These are phyloP conservation scores for Orycteropus afer DNA, from an alignment of 2,113 vertebrate species.

Conservation along the genomic window DNA sequence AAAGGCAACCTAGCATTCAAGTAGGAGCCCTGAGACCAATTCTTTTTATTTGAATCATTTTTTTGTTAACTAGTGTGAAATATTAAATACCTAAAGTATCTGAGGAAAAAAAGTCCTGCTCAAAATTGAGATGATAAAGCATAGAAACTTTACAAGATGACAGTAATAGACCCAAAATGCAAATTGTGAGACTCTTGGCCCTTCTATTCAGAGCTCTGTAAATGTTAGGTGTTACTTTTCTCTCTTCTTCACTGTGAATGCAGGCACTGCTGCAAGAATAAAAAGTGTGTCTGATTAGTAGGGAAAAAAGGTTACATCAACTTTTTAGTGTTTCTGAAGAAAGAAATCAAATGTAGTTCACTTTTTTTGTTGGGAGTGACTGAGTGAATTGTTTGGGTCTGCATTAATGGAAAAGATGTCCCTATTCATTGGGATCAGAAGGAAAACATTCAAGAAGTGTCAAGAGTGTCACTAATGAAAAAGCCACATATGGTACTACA, in stretches of 20 bases:
- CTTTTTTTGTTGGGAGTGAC: constrained; percentile 23
- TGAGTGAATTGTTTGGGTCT: constrained; percentile 15
- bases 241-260: not conserved
- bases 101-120: not conserved
- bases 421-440: constrained; percentile 13
- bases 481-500: not conserved
- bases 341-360: constrained; percentile 20
- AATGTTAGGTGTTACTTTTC: not conserved
- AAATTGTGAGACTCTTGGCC: not conserved
- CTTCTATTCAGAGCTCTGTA: not conserved
- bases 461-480: constrained; percentile 36
- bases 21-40: not conserved
- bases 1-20: not conserved
- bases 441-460: not conserved
- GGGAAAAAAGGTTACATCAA: constrained; percentile 13
- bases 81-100: not conserved
- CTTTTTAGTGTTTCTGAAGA: not conserved
- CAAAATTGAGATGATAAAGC: not conserved
- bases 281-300: not conserved
- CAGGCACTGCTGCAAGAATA: not conserved
- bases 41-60: not conserved
- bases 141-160: not conserved
- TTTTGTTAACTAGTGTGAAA: constrained; percentile 37
- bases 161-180: not conserved
- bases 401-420: constrained; percentile 47